Percentiles rank a stretch among this genome's conserved stretches.
phyloP scores from a whole-genome alignment of 30 jellyfish, hydroid and myxozoan species.

The Hydractinia echinata region DNA sequence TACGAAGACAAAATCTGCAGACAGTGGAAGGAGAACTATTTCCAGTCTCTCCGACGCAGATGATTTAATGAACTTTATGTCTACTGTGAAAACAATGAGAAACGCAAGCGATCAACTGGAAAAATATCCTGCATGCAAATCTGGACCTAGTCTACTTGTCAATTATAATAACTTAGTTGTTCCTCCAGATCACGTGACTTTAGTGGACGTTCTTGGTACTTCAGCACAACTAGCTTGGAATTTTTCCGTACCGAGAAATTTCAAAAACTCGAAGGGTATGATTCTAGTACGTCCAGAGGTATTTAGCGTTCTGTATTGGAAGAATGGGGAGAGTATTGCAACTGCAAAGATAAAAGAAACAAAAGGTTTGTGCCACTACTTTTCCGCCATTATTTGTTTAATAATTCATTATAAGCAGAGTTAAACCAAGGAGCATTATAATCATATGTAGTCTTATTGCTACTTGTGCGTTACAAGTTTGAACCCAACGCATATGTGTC shows the following conservation, averaged over 20 bases:
- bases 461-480: no score
- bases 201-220: conserved; percentile 34
- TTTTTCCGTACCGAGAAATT: conserved; percentile 27
- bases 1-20: not conserved
- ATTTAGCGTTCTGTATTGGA: conserved; percentile 31
- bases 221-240: conserved; percentile 52
- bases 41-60: conserved; percentile 17
- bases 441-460: no score
- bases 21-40: conserved; percentile 13
- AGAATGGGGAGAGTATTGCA: conserved; percentile 24
- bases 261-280: conserved; percentile 8
- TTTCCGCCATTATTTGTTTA: no score
- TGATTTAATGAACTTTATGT: conserved; percentile 21
- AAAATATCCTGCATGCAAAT: conserved; percentile 25
- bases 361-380: conserved; percentile 13
- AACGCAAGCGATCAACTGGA: not conserved
- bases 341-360: conserved; percentile 42
- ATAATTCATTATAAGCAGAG: no score
- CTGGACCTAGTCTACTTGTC: conserved; percentile 42
- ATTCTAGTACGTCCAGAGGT: conserved; percentile 45
- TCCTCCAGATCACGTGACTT: conserved; percentile 36
- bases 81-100: conserved; percentile 24
- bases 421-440: no score
- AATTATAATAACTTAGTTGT: conserved; percentile 29
- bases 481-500: no score